Conservation (phyloP, 37 sponge, comb jelly and placozoan genomes). For the Spongilla lacustris region DNA sequence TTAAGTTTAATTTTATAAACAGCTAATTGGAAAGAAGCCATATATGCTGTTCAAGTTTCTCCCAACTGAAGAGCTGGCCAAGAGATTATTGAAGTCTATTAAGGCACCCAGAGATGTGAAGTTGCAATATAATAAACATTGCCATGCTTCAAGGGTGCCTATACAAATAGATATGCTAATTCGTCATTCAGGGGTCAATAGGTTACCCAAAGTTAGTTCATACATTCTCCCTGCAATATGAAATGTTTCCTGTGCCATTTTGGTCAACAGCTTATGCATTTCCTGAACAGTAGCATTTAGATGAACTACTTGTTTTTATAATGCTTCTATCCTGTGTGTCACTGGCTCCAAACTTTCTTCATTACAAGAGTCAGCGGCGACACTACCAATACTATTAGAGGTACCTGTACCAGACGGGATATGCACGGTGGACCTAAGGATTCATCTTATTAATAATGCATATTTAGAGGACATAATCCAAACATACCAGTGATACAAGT, state of each 20-base stretch:
- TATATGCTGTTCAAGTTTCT: too few species aligned
- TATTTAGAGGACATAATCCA: background rate
- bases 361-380: background rate
- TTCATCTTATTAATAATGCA: background rate
- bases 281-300: constrained; percentile 1
- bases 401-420: background rate
- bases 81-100: too few species aligned
- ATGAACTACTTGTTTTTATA: background rate
- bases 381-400: background rate
- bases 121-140: too few species aligned
- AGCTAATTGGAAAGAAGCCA: too few species aligned
- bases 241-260: background rate
- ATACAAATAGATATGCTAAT: too few species aligned
- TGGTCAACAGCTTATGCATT: background rate
- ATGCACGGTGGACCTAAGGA: background rate
- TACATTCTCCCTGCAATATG: background rate
- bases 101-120: too few species aligned
- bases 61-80: too few species aligned
- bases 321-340: background rate
- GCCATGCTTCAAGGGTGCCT: too few species aligned
- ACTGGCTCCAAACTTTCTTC: background rate
- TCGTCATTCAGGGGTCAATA: too few species aligned
- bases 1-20: too few species aligned
- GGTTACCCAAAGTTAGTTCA: too few species aligned
- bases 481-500: background rate